Evolutionary conservation across 1,140 invertebrate species (phyloP), one percentile per base, ranked within the genome.

Genomic region (Druon quercuslanigerum): DNA sequence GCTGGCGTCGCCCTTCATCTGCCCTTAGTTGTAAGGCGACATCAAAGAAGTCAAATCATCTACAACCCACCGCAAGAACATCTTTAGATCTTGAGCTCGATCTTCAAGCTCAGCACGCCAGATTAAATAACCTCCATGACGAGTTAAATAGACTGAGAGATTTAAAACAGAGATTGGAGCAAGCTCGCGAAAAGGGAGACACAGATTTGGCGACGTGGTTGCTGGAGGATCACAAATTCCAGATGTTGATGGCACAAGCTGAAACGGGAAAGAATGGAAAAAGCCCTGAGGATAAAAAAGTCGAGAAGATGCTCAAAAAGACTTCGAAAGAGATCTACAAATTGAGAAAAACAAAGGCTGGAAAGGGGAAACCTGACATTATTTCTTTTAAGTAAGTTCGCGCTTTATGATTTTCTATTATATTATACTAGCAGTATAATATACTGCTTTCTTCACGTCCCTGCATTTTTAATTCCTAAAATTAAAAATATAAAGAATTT

Each of bases 41-140:
- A 0, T 88, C 89, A 0, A 90, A 91, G 51, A 90, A 90, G 51
- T 87, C 89, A 70, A 89, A 90, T 13, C 92, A 93, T 84, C 90
- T 94, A 80, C 92, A 93, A 51, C 92, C 92, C 25, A 93, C 94
- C 51, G 93, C 95, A 7, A 93, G 97, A 78, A 99, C 97, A 0
- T 97, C 97, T 0, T 92, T 99, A 51, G 97, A 99, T 90, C 93
- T 99, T 76, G 96, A 98, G 87, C 92, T 99, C 66, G 98, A 99
- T 91, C 92, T 98, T 74, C 96, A 95, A 84, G 97, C 97, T 13
- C 97, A 98, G 86, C 96, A 98, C 85, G 95, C 95, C 4, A 93
- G 96, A 77, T 92, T 98, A 11, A 93, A 94, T 70, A 95, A 96
- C 79, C 92, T 98, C 50, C 94, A 96, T 74, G 95, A 96, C 81